Conservation (phyloP, 2,113 vertebrate genomes). For the Alaudala cheleensis region DNA sequence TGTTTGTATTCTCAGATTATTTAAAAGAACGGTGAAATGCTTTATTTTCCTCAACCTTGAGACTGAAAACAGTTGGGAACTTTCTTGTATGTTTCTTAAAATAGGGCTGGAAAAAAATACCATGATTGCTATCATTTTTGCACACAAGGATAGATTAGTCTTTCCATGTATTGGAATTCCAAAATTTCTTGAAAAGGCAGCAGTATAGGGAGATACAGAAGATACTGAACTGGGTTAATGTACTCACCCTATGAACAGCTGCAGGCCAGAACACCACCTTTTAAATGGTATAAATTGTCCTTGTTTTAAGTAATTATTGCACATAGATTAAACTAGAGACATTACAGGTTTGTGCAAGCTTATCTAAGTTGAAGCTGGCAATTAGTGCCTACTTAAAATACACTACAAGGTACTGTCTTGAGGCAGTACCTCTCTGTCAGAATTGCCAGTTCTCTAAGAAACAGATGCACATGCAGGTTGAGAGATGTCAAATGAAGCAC, state of each 20-base stretch:
- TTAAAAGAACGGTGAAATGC: not conserved
- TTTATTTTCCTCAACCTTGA: not conserved
- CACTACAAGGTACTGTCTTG: not conserved
- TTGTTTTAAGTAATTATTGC: not conserved
- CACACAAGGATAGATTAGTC: not conserved
- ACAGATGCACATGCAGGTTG: not conserved
- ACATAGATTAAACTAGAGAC: not conserved
- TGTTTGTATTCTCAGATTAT: not conserved
- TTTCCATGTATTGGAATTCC: not conserved
- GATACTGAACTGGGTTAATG: not conserved
- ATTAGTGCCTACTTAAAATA: conserved; percentile 16
- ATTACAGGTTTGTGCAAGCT: not conserved
- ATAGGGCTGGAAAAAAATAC: not conserved
- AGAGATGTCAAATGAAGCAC: conserved; percentile 34
- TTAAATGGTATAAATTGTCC: not conserved
- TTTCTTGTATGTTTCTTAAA: not conserved
- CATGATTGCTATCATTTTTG: not conserved
- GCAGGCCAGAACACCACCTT: not conserved
- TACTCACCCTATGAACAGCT: not conserved
- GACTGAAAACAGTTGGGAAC: not conserved
- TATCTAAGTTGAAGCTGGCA: not conserved
- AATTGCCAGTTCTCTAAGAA: conserved; percentile 10
- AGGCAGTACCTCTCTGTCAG: not conserved
- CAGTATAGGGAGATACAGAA: not conserved
- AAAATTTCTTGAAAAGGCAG: not conserved